A percentile compares a stretch with the other conserved stretches of the same genome.
Evolutionary conservation across 2,888 invertebrate genomes (phyloP).

Genomic region (Epinotia brunnichana): DNA sequence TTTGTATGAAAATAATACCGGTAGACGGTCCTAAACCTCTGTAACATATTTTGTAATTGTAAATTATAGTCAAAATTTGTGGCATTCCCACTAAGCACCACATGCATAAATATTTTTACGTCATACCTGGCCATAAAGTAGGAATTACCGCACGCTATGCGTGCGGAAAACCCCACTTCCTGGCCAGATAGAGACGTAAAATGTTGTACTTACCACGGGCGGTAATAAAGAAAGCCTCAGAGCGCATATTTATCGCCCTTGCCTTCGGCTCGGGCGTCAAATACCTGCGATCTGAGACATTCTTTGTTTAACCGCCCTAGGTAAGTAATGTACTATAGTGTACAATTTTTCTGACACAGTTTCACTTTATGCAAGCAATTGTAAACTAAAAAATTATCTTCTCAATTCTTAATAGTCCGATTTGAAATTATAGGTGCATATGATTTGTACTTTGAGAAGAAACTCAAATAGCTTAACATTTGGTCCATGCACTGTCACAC

Average conservation of each 20-base stretch:
- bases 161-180: too few relatives aligned
- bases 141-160: too few relatives aligned
- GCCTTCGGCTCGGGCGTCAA: too few relatives aligned
- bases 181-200: too few relatives aligned
- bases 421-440: background rate
- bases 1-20: too few relatives aligned
- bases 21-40: background rate
- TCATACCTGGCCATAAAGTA: too few relatives aligned
- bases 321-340: too few relatives aligned
- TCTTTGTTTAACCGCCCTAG: too few relatives aligned
- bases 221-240: too few relatives aligned
- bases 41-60: slow-evolving; percentile 14
- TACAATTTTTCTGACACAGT: background rate
- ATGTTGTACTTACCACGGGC: too few relatives aligned
- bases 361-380: background rate
- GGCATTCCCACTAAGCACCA: slow-evolving; percentile 20
- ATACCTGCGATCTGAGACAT: too few relatives aligned
- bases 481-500: background rate
- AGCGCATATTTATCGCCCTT: too few relatives aligned
- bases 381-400: background rate
- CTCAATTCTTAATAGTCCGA: background rate
- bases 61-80: slow-evolving; percentile 18
- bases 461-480: background rate
- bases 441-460: slow-evolving; percentile 12
- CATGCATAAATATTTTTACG: background rate